Evolutionary conservation across 2,797 vertebrate genomes (phyloP), one percentile per base, ranked within the genome.

Genomic region (Lepilemur septentrionalis): DNA sequence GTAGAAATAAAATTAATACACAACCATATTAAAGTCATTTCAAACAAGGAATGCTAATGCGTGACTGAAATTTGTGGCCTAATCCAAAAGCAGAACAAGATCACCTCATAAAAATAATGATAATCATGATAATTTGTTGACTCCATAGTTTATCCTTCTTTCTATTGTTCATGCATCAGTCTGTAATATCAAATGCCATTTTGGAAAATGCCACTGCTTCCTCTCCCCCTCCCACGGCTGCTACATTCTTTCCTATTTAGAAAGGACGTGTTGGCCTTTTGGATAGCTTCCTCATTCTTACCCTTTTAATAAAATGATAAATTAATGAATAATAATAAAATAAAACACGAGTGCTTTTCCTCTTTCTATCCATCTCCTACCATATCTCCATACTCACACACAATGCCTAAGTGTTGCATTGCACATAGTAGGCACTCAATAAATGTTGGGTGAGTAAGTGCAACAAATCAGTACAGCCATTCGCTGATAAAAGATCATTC

Each of bases 1-100:
- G 48, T 78, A 95, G 94, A 97, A 97, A 97, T 98, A 88, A 69
- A 97, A 98, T 97, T 98, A 98, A 98, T 97, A 98, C 96, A 97
- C 93, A 98, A 78, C 86, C 79, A 95, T 92, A 97, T 97, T 98
- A 98, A 98, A 98, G 96, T 97, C 96, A 98, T 97, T 98, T 98
- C 97, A 97, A 97, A 98, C 95, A 97, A 98, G 96, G 83, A 94
- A 98, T 96, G 97, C 35, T 92, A 88, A 91, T 55, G 90, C 69
- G 78, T 69, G 85, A 84, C 72, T 85, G 88, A 96, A 85, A 87
- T 92, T 92, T 95, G 87, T 7, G 25, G 82, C 88, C 65, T 96
- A 70, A 83, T 94, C 79, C 88, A 89, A 89, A 92, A 75, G 76
- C 87, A 92, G 78, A 93, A 52, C 48, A 87, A 90, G 84, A 97